Evolutionary conservation across 2,888 invertebrate species (phyloP).

Genomic region (Eudasyphora cyanicolor): DNA sequence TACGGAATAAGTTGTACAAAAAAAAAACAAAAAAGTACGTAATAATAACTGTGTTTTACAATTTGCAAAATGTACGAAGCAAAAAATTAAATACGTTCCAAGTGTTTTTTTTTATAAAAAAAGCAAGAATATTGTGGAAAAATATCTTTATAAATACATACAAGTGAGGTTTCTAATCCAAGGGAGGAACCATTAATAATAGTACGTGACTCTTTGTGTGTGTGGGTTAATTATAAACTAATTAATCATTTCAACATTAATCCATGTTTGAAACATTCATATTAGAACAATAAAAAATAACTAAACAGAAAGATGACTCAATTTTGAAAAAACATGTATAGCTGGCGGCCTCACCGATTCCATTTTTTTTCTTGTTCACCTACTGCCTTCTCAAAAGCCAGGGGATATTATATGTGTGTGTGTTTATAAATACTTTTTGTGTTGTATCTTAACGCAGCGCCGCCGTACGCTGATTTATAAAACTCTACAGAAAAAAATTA

Average conservation of each 20-base stretch:
- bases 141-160: too few relatives aligned
- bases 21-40: constrained; percentile 20
- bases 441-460: not conserved
- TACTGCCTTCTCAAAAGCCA: too few relatives aligned
- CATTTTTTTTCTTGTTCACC: too few relatives aligned
- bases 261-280: constrained; percentile 31
- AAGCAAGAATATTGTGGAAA: too few relatives aligned
- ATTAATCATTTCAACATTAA: constrained; percentile 19
- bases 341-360: not conserved
- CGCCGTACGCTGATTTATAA: not conserved
- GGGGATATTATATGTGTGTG: not conserved
- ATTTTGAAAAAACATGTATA: constrained; percentile 11
- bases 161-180: too few relatives aligned
- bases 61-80: not conserved
- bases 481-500: constrained; percentile 18
- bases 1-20: constrained; percentile 5
- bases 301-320: not conserved
- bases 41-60: not conserved
- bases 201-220: not conserved
- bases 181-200: not conserved
- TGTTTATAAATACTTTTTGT: not conserved
- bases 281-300: not conserved
- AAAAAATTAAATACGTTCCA: not conserved
- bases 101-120: not conserved
- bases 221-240: not conserved